Percentiles rank a stretch among this genome's conserved stretches.
Evolutionary conservation across 2,113 vertebrate genomes (phyloP).

Genomic region (Regulus satrapa): DNA sequence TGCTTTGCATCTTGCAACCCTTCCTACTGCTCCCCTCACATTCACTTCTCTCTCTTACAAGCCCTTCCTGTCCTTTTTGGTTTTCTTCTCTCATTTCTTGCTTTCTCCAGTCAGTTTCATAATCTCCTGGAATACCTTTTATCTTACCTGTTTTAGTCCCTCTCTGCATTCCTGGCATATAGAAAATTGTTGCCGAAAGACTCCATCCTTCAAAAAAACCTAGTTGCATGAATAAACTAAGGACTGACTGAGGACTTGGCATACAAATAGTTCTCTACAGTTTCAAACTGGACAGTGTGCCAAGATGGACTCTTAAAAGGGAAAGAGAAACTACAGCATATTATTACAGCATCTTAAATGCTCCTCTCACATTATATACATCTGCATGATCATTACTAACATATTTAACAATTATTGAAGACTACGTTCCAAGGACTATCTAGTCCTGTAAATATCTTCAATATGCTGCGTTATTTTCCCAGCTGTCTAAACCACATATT

Average conservation of each 20-base stretch:
- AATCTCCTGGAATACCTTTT: not conserved
- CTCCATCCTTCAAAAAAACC: not conserved
- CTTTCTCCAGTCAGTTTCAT: not conserved
- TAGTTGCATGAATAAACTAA: not conserved
- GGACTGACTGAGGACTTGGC: not conserved
- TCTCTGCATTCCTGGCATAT: not conserved
- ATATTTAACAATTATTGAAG: not conserved
- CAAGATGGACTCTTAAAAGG: not conserved
- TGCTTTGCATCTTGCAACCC: not conserved
- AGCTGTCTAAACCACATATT: not conserved
- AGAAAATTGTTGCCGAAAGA: not conserved
- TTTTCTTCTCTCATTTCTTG: not conserved
- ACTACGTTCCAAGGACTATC: not conserved
- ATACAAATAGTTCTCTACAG: not conserved
- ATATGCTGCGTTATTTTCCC: not conserved
- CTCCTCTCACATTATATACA: not conserved
- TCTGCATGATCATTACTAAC: not conserved
- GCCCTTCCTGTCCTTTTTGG: not conserved
- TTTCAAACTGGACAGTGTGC: not conserved
- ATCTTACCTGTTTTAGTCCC: not conserved
- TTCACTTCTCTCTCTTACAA: not conserved
- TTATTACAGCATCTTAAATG: not conserved
- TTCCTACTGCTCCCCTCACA: not conserved
- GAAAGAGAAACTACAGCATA: not conserved
- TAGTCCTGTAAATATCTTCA: not conserved